Evolutionary conservation across 1,140 invertebrate species (phyloP).

Genomic region (Notospermus geniculatus): DNA sequence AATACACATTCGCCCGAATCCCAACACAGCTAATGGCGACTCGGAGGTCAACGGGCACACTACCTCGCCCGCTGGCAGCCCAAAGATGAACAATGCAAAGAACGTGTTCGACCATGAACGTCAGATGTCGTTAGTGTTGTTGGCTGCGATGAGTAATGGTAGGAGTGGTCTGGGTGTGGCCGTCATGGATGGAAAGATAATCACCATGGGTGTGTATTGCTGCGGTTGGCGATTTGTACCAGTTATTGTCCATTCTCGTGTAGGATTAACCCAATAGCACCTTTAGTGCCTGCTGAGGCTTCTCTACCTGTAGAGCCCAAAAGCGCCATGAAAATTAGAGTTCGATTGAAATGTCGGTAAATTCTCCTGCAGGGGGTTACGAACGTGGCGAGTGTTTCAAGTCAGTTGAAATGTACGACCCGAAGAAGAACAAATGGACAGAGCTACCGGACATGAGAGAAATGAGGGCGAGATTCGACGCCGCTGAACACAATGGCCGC

Average conservation of each 20-base stretch:
- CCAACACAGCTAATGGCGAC: conserved; percentile 27
- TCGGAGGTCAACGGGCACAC: conserved; percentile 10
- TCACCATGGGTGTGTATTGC: conserved; percentile 68
- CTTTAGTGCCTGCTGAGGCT: no score
- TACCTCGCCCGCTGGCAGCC: conserved; percentile 18
- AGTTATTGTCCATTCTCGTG: no score
- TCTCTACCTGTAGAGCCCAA: no score
- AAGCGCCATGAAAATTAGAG: no score
- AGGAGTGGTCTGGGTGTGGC: conserved; percentile 75
- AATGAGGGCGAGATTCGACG: conserved; percentile 72
- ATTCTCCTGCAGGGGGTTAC: conserved; percentile 68
- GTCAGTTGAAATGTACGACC: conserved; percentile 72
- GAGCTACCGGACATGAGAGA: conserved; percentile 67
- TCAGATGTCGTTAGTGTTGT: conserved; percentile 59
- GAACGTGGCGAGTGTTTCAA: conserved; percentile 79
- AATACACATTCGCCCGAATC: conserved; percentile 58
- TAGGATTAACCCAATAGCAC: no score
- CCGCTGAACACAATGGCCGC: conserved; percentile 61
- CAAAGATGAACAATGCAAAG: conserved; percentile 5
- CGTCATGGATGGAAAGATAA: conserved; percentile 66
- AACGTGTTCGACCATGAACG: conserved; percentile 55
- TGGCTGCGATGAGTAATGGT: conserved; percentile 68
- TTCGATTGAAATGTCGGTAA: no score
- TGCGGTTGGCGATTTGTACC: conserved; percentile 63
- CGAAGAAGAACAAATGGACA: conserved; percentile 68